Conservation (phyloP, 2,888 invertebrate species). For the Cremastinae sp. region DNA sequence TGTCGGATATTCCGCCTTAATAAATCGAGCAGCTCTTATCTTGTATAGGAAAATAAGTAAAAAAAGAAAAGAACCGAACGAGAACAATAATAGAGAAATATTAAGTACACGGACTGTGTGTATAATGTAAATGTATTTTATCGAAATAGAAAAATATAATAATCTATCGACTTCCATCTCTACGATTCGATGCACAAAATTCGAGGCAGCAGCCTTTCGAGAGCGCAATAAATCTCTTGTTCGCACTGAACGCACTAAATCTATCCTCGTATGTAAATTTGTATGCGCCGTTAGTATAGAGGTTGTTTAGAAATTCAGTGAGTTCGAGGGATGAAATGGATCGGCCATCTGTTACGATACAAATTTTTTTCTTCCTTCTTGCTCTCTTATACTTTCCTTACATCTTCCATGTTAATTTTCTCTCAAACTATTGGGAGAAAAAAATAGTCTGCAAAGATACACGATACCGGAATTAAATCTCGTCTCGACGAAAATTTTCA, state of each 20-base stretch:
- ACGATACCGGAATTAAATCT: conserved; percentile 30
- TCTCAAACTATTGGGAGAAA: conserved; percentile 31
- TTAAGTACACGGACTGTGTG: conserved; percentile 14
- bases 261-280: conserved; percentile 64
- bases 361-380: conserved; percentile 42
- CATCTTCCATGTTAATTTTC: conserved; percentile 44
- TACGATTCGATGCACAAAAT: neutral
- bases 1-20: neutral
- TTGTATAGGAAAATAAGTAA: conserved; percentile 17
- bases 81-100: neutral
- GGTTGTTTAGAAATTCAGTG: conserved; percentile 63
- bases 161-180: conserved; percentile 8
- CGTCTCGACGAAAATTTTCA: conserved; percentile 24
- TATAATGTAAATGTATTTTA: conserved; percentile 32
- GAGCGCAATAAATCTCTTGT: conserved; percentile 42
- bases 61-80: neutral
- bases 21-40: conserved; percentile 34
- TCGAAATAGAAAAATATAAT: conserved; percentile 42
- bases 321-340: conserved; percentile 58
- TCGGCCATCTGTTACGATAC: conserved; percentile 62
- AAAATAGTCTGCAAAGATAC: conserved; percentile 24
- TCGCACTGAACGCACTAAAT: conserved; percentile 56
- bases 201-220: conserved; percentile 5
- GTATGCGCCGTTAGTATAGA: conserved; percentile 56
- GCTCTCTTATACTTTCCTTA: conserved; percentile 32